Percentiles rank a stretch among this genome's conserved stretches.
phyloP scores from a whole-genome alignment of 2,888 invertebrate genomes.

The Ornithoptera alexandrae region DNA sequence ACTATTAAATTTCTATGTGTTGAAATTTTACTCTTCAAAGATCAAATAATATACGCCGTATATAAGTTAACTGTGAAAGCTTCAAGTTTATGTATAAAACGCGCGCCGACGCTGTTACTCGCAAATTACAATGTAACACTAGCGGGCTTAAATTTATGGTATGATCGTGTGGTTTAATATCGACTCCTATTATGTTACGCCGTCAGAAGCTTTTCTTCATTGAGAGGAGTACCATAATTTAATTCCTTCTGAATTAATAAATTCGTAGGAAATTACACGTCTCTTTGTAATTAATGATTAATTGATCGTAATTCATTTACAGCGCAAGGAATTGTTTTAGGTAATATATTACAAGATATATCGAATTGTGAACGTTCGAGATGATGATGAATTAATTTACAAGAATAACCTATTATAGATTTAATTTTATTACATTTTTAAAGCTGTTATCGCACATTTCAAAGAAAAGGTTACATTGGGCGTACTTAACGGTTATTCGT shows the following conservation, averaged over 20 bases:
- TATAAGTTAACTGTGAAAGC: slow-evolving; percentile 3
- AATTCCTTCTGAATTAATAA: not conserved
- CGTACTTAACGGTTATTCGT: no score
- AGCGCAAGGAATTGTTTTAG: no score
- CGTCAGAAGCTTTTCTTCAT: slow-evolving; percentile 3
- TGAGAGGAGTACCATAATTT: not conserved
- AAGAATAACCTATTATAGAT: no score
- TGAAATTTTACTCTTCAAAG: not conserved
- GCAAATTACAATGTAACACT: slow-evolving; percentile 29
- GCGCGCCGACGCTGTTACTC: slow-evolving; percentile 14
- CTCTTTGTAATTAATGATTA: no score
- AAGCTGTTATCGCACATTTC: no score
- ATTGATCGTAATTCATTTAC: no score
- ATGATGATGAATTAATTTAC: no score
- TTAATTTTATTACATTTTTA: no score
- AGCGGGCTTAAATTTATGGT: slow-evolving; percentile 29
- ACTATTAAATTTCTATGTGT: not conserved
- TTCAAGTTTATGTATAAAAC: slow-evolving; percentile 21
- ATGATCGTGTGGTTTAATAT: slow-evolving; percentile 26
- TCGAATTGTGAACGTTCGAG: no score
- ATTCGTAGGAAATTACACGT: not conserved
- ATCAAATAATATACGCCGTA: not conserved
- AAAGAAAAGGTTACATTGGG: no score
- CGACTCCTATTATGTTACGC: not conserved
- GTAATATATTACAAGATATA: no score